Evolutionary conservation across 2,113 vertebrate species (phyloP).

Genomic region (Aplodontia rufa): DNA sequence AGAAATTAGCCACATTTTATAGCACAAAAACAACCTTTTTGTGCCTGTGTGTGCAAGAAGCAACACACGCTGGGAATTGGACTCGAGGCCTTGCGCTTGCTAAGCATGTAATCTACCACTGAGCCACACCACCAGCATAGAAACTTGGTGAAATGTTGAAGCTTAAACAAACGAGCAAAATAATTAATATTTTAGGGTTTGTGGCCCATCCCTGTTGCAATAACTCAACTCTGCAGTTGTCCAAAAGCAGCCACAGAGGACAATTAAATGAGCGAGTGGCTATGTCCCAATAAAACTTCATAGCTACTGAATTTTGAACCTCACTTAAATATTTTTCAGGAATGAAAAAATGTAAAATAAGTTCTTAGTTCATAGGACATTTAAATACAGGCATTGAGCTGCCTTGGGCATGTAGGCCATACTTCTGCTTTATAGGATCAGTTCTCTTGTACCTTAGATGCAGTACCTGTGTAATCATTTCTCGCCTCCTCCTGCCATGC

Average conservation of each 20-base stretch:
- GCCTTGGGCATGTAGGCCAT: not conserved
- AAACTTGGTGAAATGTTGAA: conserved; percentile 11
- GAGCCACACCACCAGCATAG: not conserved
- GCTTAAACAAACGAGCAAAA: not conserved
- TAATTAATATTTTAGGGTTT: conserved; percentile 47
- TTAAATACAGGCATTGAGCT: conserved; percentile 20
- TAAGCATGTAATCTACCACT: not conserved
- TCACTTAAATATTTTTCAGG: not conserved
- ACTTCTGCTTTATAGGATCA: not conserved
- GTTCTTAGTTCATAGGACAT: not conserved
- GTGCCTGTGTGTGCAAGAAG: not conserved
- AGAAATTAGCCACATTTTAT: not conserved
- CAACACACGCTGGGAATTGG: no score
- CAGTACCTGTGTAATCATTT: not conserved
- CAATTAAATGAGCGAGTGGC: not conserved
- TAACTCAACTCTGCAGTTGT: not conserved
- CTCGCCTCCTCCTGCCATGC: not conserved
- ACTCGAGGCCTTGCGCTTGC: not conserved
- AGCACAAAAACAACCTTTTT: not conserved
- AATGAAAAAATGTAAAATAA: conserved; percentile 21
- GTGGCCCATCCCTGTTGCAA: not conserved
- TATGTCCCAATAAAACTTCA: not conserved
- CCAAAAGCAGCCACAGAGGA: not conserved
- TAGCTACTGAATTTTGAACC: not conserved
- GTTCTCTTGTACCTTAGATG: not conserved